Evolutionary conservation across 2,113 vertebrate genomes (phyloP), one percentile per base, ranked within the genome.

Genomic region (Corapipo altera): DNA sequence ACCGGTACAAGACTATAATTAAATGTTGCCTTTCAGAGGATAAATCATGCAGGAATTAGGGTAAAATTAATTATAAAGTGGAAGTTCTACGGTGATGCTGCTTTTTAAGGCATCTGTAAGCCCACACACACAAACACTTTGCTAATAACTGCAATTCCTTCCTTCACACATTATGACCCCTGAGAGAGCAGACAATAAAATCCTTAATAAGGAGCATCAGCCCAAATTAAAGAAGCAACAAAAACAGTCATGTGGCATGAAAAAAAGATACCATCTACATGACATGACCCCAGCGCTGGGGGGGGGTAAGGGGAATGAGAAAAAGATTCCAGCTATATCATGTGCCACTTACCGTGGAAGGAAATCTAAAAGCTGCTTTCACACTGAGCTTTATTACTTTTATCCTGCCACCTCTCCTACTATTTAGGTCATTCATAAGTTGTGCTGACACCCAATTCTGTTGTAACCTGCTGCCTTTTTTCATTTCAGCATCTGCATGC

Each of bases 11-110:
- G 73, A 74, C 95, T 96, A 83, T 96, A 97, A 96, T 97, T 97
- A 97, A 77, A 86, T 58, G 65, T 72, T 92, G 13, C 89, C 65
- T 83, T 94, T 86, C 78, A 71, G 92, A 91, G 62, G 72, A 96
- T 75, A 94, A 96, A 94, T 94, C 93, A 93, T 15, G n/a, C 26
- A 88, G 93, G 90, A 96, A 93, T 92, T 90, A 91, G 88, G 65
- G 52, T 93, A 83, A 97, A 96, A 96, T 75, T 96, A 96, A 94
- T 96, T 93, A 94, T 57, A 65, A 96, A 93, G 96, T 95, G 52
- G 72, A 96, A 96, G 88, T 96, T 94, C 69, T 87, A 12, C 0
- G 2, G 76, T 69, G 83, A 88, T 94, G 88, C 83, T 92, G 69
- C 59, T 96, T 95, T 96, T 90, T 49, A 62, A 95, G 69, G 52